These are phyloP conservation scores for Trissolcus brochymenae DNA, from an alignment of 2,888 invertebrate genomes.

Conservation along the genomic window DNA sequence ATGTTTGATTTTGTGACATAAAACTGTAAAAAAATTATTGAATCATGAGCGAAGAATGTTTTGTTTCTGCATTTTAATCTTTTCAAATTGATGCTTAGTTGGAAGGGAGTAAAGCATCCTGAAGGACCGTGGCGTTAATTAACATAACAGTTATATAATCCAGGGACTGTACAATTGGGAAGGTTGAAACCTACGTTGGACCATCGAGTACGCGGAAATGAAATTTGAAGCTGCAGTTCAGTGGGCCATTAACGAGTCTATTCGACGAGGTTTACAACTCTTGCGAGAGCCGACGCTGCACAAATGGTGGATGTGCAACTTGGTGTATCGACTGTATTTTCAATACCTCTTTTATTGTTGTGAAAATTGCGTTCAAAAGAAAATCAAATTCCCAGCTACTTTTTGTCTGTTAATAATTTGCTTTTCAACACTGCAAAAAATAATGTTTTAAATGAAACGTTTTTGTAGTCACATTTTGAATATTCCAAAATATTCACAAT, in stretches of 20 bases:
- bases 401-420: neutral
- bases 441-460: too few relatives aligned
- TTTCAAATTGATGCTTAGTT: neutral
- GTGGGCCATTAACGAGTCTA: slow-evolving; percentile 61
- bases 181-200: slow-evolving; percentile 48
- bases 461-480: too few relatives aligned
- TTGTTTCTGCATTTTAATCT: too few relatives aligned
- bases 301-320: slow-evolving; percentile 40
- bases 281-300: slow-evolving; percentile 32
- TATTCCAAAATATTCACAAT: too few relatives aligned
- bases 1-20: too few relatives aligned
- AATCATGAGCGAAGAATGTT: too few relatives aligned
- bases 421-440: too few relatives aligned
- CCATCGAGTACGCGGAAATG: slow-evolving; percentile 59
- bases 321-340: slow-evolving; percentile 36
- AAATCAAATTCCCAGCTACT: neutral
- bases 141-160: slow-evolving; percentile 57
- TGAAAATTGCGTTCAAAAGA: slow-evolving; percentile 8
- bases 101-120: slow-evolving; percentile 34
- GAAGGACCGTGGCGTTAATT: slow-evolving; percentile 44
- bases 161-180: slow-evolving; percentile 51
- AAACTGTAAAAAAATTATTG: too few relatives aligned
- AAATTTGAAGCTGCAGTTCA: slow-evolving; percentile 62
- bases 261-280: slow-evolving; percentile 53
- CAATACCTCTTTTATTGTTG: slow-evolving; percentile 13